A percentile compares a stretch with the other conserved stretches of the same genome.
Conservation (phyloP, 2,797 vertebrate genomes). For the Bradypodion pumilum region DNA sequence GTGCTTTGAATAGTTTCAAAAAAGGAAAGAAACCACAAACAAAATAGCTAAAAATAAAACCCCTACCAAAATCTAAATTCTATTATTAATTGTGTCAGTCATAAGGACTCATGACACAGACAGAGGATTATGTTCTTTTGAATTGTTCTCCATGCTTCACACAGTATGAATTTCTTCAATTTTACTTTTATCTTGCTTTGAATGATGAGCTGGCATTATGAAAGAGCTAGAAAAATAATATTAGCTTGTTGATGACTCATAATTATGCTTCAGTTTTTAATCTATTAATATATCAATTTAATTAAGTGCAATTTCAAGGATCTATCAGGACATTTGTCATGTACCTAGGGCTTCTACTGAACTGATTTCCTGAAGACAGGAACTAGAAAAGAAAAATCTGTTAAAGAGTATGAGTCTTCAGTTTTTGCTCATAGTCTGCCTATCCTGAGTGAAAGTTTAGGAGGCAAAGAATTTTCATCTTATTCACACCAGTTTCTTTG, state of each 20-base stretch:
- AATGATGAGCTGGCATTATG: constrained; percentile 40
- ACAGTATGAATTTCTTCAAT: background rate
- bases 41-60: background rate
- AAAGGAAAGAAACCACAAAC: constrained; percentile 1
- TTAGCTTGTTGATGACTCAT: constrained; percentile 20
- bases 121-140: constrained; percentile 39
- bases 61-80: background rate
- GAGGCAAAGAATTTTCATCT: background rate
- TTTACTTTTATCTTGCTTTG: constrained; percentile 45
- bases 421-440: background rate
- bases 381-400: background rate
- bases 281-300: constrained; percentile 45
- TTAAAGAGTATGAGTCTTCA: background rate
- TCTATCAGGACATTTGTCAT: background rate
- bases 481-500: too few species aligned
- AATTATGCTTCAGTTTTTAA: constrained; percentile 19
- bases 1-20: constrained; percentile 4
- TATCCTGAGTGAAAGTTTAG: background rate
- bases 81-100: constrained; percentile 34
- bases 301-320: constrained; percentile 36
- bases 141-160: background rate
- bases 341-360: background rate
- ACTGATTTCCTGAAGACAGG: background rate
- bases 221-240: constrained; percentile 30
- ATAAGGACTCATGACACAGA: constrained; percentile 44